Evolutionary conservation across 2,797 vertebrate species (phyloP).

Genomic region (Alosa sapidissima): DNA sequence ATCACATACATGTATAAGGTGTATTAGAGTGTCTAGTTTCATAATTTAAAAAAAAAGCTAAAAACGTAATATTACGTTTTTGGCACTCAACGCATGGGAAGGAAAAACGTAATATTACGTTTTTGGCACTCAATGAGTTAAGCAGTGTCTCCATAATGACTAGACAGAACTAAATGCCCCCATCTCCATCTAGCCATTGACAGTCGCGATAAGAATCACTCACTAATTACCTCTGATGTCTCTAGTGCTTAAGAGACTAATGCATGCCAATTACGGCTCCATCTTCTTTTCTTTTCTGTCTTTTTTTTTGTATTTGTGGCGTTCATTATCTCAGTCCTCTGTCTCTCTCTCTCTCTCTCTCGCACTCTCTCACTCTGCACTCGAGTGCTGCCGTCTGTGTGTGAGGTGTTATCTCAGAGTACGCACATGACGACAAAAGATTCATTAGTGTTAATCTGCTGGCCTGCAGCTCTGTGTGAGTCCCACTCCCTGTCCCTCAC

Average conservation of each 20-base stretch:
- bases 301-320: neutral
- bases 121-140: no score
- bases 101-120: no score
- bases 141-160: neutral
- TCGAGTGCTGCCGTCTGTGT: neutral
- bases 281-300: neutral
- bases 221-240: constrained; percentile 20
- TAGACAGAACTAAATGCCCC: neutral
- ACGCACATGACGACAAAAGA: neutral
- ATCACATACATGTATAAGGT: no score
- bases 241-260: constrained; percentile 12
- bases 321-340: neutral
- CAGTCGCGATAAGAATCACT: neutral
- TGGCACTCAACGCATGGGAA: no score
- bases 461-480: neutral
- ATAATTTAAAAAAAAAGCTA: no score
- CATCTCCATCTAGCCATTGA: neutral
- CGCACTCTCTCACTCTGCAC: constrained; percentile 18
- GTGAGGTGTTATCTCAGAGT: neutral
- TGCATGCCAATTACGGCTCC: constrained; percentile 19
- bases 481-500: neutral
- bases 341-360: constrained; percentile 40
- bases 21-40: no score
- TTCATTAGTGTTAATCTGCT: neutral
- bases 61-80: no score